These are phyloP conservation scores for human DNA, from an alignment of 2,113 vertebrate species.

Conservation along the genomic window GRCh38 chr6:129115501-129116000, in stretches of 20 bases:
- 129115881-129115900: not conserved
- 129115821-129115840: not conserved
- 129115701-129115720: not conserved
- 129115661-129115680: not conserved
- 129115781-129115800: not conserved
- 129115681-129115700: not conserved
- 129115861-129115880: not conserved
- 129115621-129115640: constrained; percentile 31
- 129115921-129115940: not conserved
- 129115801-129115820: not conserved
- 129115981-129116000: not conserved
- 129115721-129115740: not conserved
- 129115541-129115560: constrained; percentile 28
- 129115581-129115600: constrained; percentile 14
- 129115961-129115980: not conserved
- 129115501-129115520: constrained; percentile 54
- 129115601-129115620: not conserved
- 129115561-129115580: constrained; percentile 43
- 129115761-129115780: constrained; percentile 35
- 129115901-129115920: not conserved
- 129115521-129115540: constrained; percentile 28
- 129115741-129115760: not conserved
- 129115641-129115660: not conserved
- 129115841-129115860: constrained; percentile 28
- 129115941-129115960: constrained; percentile 22